Base-by-base conservation (phyloP, 92 coral and sea anemone genomes). In the Porites divaricata region DNA sequence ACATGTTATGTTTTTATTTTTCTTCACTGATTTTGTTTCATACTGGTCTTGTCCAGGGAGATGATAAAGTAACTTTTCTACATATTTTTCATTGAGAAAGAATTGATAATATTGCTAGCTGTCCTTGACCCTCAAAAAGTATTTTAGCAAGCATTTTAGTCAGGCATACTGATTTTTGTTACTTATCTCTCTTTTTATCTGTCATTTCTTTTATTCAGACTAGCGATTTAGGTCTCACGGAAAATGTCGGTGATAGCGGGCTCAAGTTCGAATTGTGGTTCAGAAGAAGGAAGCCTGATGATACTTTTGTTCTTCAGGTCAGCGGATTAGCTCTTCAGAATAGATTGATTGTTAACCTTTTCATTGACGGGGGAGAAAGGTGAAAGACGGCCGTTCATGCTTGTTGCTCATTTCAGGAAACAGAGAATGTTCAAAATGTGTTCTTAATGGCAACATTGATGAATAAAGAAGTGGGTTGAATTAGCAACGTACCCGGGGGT, bases 191-290 rank as follows among this genome's bases (percentile, higher is more conserved):
- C 57, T 35, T 26, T 7, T 22, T 75, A 35, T n/a, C 25, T 81
- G 41, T 3, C 5, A 28, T 28, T 72, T 17, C 70, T 9, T 78
- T 80, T 52, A 48, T 84, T 45, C 78, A 97, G 99, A 93, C 98
- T 67, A 95, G 94, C 8, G 99, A 97, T 86, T 76, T 97, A 14
- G 99, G 99, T 48, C 81, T 97, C 63, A 97, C 99, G 51, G 99
- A 97, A 81, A 85, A 90, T 53, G 91, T 97, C 49, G 99, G 99
- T 64, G 99, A 95, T 64, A 93, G 98, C 45, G 99, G 99, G 17
- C 89, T 89, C 52, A 85, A 95, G 86, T 97, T 97, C 77, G 99
- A 97, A 73, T 91, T 97, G 74, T 97, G 99, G 99, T 97, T 97
- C 67, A 87, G 99, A 56, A 82, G 94, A 76, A 79, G 97, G 70